Evolutionary conservation across 1,140 invertebrate species (phyloP), one percentile per base, ranked within the genome.

Genomic region (Drosophila sulfurigaster): DNA sequence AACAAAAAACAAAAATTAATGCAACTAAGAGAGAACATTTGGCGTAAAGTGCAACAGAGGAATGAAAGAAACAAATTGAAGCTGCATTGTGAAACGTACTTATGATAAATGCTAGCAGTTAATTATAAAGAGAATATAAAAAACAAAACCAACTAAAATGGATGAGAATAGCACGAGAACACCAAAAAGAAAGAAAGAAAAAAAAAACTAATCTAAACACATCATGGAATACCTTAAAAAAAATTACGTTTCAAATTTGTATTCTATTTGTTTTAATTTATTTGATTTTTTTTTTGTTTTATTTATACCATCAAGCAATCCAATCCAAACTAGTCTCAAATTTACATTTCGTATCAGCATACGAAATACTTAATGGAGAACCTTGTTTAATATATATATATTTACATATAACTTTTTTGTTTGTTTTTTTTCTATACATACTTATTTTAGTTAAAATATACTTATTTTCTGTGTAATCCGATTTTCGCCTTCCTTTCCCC

Each of bases 61-160:
- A 38, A 16, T 10, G 25, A 32, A 57, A 48, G 46, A 68, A 48
- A 73, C 62, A 54, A 81, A 71, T 64, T 59, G 45, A 78, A 86
- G 86, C 72, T 88, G 76, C 81, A 82, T 82, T 82, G 81, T 80
- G 74, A 85, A 87, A 87, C 85, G 80, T 87, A 87, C 83, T 87
- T 87, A 87, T 87, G 83, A 87, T 83, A 83, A 87, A 82, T 86
- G 79, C 85, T 86, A 86, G 70, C 75, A 79, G 65, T 66, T 79
- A 72, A 76, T 69, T 52, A 79, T 62, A 79, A 54, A 49, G 20
- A 49, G 48, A 51, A 51, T 38, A 32, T 32, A 32, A 32, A 20
- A 20, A 49, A 16, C 25, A 51, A 49, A 51, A 51, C 49, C 49
- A 69, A 72, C 45, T 65, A 59, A 58, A 66, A 74, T 43, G 32